Conservation (phyloP, 2,797 vertebrate genomes). For the Salarias fasciatus region DNA sequence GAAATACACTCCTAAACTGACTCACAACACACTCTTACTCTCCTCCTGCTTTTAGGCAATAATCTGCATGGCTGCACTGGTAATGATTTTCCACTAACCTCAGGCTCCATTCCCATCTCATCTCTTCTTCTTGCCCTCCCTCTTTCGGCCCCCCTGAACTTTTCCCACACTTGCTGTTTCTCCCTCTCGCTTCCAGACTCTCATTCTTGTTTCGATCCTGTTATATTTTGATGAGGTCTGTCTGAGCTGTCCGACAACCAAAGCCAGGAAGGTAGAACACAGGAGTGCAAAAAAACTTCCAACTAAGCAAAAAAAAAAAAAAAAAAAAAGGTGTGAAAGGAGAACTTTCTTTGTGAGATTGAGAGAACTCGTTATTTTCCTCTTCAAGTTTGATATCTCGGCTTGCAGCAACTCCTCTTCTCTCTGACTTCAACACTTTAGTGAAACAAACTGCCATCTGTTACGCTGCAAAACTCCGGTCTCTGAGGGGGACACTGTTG, state of each 20-base stretch:
- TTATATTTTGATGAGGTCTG: constrained; percentile 12
- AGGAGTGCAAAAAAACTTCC: not conserved
- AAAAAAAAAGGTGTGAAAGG: constrained; percentile 1
- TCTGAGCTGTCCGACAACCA: constrained; percentile 1
- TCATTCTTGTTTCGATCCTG: not conserved
- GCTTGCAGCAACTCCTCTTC: not conserved
- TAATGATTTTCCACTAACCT: constrained; percentile 38
- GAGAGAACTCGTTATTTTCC: constrained; percentile 1
- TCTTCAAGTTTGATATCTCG: not conserved
- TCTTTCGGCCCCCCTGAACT: constrained; percentile 9
- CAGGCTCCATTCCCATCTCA: constrained; percentile 32
- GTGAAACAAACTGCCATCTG: constrained; percentile 27
- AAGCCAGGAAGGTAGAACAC: not conserved
- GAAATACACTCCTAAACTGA: not conserved
- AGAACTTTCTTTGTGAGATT: not conserved
- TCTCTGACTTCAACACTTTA: not conserved
- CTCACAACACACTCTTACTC: not conserved
- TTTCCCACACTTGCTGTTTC: not conserved
- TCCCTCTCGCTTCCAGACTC: not conserved
- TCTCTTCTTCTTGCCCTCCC: not conserved
- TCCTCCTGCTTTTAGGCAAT: constrained; percentile 5
- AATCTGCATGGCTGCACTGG: not conserved
- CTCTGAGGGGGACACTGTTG: constrained; percentile 11
- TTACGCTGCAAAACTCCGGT: not conserved
- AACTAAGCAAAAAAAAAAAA: too few relatives aligned